Conservation (phyloP, 35 echinoderm and acorn worm species). For the Patiria miniata region DNA sequence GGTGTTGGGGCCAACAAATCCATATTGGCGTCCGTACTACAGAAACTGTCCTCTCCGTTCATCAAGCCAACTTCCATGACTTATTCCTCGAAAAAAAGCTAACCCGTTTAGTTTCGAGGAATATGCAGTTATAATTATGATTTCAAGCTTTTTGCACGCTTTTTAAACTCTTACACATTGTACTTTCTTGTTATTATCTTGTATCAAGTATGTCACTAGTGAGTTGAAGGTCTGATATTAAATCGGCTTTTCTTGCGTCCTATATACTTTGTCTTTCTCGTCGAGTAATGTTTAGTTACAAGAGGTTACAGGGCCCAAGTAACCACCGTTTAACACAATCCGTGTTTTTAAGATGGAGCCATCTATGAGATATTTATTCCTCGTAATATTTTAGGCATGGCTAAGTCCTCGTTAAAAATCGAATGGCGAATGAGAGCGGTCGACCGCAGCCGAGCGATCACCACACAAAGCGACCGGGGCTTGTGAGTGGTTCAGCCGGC, state of each 20-base stretch:
- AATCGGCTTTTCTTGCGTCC: neutral
- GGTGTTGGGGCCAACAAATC: neutral
- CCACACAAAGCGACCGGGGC: too few relatives aligned
- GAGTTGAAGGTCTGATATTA: neutral
- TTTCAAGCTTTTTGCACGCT: neutral
- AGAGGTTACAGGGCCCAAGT: neutral
- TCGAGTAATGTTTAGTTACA: neutral
- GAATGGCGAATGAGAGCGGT: too few relatives aligned
- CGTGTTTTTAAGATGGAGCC: neutral
- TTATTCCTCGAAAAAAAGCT: slow-evolving; percentile 8
- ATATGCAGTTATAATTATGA: neutral
- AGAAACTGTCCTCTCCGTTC: slow-evolving; percentile 13
- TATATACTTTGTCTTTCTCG: neutral
- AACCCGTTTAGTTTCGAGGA: neutral
- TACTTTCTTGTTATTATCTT: neutral
- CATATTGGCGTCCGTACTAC: slow-evolving; percentile 18
- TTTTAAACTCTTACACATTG: neutral
- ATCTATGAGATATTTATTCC: neutral
- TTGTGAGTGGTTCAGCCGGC: too few relatives aligned
- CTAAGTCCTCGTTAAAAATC: neutral
- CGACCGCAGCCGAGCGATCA: too few relatives aligned
- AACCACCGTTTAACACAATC: neutral
- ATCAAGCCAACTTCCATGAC: slow-evolving; percentile 11
- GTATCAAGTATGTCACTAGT: neutral
- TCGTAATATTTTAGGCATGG: neutral